Conservation (phyloP, 2,113 vertebrate genomes). For the Mesocricetus auratus region DNA sequence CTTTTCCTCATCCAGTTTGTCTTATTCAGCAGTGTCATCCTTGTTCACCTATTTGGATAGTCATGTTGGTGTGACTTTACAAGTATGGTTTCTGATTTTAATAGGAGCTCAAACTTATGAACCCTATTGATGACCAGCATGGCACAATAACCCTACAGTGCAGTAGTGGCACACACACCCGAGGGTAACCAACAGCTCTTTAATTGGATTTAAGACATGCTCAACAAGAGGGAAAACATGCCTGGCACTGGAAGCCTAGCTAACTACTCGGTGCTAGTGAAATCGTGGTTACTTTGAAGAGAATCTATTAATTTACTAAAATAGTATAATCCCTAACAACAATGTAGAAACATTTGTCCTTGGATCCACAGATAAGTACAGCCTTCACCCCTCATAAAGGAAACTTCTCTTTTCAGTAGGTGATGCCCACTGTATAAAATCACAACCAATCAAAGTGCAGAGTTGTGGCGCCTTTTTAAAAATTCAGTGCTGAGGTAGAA, state of each 20-base stretch:
- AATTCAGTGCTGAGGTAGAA: not conserved
- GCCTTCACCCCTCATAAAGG: not conserved
- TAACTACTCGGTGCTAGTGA: not conserved
- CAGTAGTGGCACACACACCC: not conserved
- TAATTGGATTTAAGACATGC: not conserved
- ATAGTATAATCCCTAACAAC: not conserved
- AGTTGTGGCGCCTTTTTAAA: not conserved
- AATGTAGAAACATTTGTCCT: not conserved
- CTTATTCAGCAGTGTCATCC: not conserved
- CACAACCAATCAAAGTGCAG: not conserved
- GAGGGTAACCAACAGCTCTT: not conserved
- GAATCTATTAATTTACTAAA: not conserved
- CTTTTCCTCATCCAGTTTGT: not conserved
- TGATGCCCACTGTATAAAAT: not conserved
- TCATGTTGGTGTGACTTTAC: not conserved
- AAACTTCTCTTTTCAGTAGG: not conserved
- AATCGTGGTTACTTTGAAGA: not conserved
- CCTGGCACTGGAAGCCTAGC: not conserved
- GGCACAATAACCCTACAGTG: not conserved
- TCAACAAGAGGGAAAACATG: not conserved
- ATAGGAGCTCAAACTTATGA: not conserved
- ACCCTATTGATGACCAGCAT: not conserved
- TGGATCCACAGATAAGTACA: not conserved
- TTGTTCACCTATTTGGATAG: not conserved
- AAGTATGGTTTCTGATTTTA: not conserved